Evolutionary conservation across 2,113 vertebrate species (phyloP).

Genomic region (Anarrhichthys ocellatus): DNA sequence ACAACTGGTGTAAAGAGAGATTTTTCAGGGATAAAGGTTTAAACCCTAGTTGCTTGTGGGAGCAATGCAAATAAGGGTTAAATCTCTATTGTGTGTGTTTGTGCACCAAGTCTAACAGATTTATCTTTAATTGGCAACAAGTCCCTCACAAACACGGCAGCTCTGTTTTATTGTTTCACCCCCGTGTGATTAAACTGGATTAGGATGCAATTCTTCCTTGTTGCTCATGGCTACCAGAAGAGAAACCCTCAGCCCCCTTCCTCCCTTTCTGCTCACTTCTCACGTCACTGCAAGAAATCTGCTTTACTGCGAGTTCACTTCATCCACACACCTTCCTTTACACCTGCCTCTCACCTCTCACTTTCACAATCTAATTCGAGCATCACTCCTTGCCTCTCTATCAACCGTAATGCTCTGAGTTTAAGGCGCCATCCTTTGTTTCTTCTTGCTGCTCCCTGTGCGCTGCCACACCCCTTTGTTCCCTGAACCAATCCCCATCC

Average conservation of each 20-base stretch:
- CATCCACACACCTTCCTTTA: constrained; percentile 7
- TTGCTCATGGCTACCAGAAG: constrained; percentile 38
- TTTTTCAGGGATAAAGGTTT: neutral
- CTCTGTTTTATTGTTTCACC: constrained; percentile 4
- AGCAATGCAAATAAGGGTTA: neutral
- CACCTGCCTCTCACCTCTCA: constrained; percentile 41
- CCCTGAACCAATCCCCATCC: constrained; percentile 22
- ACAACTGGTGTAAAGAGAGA: neutral
- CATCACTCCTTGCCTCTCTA: neutral
- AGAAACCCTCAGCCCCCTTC: neutral
- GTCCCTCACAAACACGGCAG: constrained; percentile 4
- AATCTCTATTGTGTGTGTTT: neutral
- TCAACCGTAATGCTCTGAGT: constrained; percentile 6
- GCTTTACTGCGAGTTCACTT: neutral
- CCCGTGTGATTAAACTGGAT: constrained; percentile 26
- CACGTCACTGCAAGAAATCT: neutral
- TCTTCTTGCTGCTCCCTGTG: constrained; percentile 15
- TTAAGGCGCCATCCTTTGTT: constrained; percentile 19
- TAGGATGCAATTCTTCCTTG: constrained; percentile 3
- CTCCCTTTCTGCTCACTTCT: neutral
- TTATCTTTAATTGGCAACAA: neutral
- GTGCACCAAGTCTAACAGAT: neutral
- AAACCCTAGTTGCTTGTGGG: neutral
- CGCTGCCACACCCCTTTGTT: constrained; percentile 26
- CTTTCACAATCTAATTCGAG: neutral